Base-by-base conservation (phyloP, 2,888 invertebrate genomes). In the Bhutanitis thaidina region DNA sequence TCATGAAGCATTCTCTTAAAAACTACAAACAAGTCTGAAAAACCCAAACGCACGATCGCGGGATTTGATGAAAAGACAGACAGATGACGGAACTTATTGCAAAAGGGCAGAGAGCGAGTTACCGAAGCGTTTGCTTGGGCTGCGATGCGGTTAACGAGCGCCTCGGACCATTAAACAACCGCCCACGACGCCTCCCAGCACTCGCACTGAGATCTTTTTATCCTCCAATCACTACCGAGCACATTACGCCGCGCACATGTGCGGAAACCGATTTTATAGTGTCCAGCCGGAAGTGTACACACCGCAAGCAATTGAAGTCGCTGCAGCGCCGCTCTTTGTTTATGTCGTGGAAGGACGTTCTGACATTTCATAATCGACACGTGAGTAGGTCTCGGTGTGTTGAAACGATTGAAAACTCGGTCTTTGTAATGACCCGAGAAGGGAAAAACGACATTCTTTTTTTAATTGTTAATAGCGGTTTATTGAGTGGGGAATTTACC, bases 301-400 rank as follows among this genome's bases (percentile, higher is more conserved):
- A 25, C 40, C 40, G 15, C 43, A 32, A n/a, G 8, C 32, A 43
- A 43, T 32, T 32, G 32, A 43, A 43, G n/a, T 32, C 20, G 20
- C 32, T 32, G 43, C 40, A 27, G 29, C n/a, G 27, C 20, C 32
- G 43, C 43, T 43, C 43, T 32, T 43, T 43, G 43, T 43, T 40
- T 16, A 20, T 12, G 32, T 12, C 16, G 16, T n/a, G 5, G 16
- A 43, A 13, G n/a, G 40, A 40, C 12, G 40, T 25, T 0, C 29
- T n/a, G 14, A 12, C 12, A 20, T n/a, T 20, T 1, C 1, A 20
- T 20, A 25, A 38, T 38, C 38, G 38, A 36, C 13, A 36, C 5
- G 1, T 27, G 7, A 27, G 7, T 27, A 27, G 5, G 2, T 5
- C 20, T 20, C 5, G 20, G n/a, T n/a, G n/a, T n/a, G n/a, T n/a